phyloP scores from a whole-genome alignment of 1,140 invertebrate genomes.

The Achroia grisella region DNA sequence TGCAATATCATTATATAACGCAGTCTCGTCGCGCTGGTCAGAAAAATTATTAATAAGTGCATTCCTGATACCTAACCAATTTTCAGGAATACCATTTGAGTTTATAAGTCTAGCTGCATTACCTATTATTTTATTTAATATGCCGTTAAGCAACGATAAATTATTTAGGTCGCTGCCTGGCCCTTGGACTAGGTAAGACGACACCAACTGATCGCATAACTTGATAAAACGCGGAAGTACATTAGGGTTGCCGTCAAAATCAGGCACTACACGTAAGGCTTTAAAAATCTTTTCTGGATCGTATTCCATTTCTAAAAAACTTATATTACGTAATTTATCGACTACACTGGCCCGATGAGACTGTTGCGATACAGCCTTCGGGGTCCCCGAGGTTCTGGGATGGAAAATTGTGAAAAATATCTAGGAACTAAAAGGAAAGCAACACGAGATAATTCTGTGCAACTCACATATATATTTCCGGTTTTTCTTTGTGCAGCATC shows the following conservation, averaged over 20 bases:
- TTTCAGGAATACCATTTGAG: conserved; percentile 9
- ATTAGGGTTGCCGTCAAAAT: conserved; percentile 13
- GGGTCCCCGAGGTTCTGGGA: too few species aligned
- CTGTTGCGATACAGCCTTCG: too few species aligned
- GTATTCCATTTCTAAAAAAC: too few species aligned
- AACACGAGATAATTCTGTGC: too few species aligned
- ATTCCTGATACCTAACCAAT: conserved; percentile 9
- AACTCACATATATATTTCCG: too few species aligned
- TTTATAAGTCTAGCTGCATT: conserved; percentile 3
- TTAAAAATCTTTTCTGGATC: too few species aligned
- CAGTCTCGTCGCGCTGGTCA: conserved; percentile 15
- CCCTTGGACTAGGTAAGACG: background rate
- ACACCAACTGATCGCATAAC: conserved; percentile 10
- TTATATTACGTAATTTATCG: too few species aligned
- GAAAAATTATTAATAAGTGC: conserved; percentile 10
- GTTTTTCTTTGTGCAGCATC: too few species aligned
- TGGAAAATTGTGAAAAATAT: too few species aligned
- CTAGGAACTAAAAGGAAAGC: too few species aligned
- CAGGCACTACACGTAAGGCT: conserved; percentile 6
- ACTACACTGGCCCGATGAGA: too few species aligned
- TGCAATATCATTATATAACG: conserved; percentile 10
- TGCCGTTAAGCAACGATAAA: conserved; percentile 8
- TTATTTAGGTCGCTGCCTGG: conserved; percentile 6
- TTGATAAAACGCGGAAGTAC: conserved; percentile 6
- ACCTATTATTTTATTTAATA: conserved; percentile 11